These are phyloP conservation scores for Pachyuromys duprasi DNA, from an alignment of 2,797 vertebrate genomes.

Conservation along the genomic window DNA sequence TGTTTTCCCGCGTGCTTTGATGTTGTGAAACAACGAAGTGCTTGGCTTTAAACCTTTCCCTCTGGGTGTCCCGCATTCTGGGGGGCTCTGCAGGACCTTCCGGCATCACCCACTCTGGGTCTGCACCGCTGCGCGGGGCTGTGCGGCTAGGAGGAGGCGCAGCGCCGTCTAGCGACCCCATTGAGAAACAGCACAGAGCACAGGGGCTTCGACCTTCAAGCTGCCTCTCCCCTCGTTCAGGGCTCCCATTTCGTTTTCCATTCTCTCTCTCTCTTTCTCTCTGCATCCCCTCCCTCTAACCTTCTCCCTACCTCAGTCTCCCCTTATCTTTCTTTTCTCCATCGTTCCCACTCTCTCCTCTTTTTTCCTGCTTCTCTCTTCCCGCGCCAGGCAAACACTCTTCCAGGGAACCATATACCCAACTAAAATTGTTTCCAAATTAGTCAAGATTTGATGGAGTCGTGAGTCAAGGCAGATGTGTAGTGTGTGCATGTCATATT, in stretches of 20 bases:
- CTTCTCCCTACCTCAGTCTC: background rate
- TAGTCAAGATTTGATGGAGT: background rate
- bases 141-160: background rate
- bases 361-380: background rate
- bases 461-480: background rate
- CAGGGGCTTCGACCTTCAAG: background rate
- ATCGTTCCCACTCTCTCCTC: background rate
- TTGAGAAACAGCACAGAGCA: background rate
- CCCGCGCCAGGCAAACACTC: background rate
- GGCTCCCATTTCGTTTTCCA: background rate
- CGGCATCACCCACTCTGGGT: background rate
- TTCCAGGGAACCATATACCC: background rate
- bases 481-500: background rate
- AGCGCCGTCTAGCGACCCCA: background rate
- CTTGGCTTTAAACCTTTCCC: background rate
- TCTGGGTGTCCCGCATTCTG: background rate
- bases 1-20: background rate
- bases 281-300: background rate
- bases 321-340: background rate
- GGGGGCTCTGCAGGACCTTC: background rate
- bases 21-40: background rate
- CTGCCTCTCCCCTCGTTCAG: background rate
- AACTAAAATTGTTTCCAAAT: background rate
- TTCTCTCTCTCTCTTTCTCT: background rate
- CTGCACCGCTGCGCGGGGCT: background rate